Base-by-base conservation (phyloP, 35 echinoderm and acorn worm genomes). In the Nesometra sesokonis region DNA sequence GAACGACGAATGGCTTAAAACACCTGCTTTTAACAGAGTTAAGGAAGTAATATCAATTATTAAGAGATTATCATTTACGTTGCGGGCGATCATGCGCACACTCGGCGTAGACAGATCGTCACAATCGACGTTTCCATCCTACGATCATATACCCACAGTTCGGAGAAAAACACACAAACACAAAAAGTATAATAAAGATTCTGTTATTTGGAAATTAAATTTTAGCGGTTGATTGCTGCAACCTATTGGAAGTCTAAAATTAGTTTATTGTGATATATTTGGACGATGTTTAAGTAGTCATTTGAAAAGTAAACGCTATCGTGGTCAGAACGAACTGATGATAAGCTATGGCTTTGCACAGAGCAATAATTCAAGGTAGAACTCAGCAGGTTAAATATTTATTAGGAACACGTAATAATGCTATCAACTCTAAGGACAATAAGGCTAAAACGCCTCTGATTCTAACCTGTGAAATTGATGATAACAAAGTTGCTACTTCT, bases 361-460 rank as follows among this genome's bases (percentile, higher is more conserved):
- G 84, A 78, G 84, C 89, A 80, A 86, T 91, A 29, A 8, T 86
- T 33, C 83, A 78, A 19, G 78, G 39, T 29, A 76, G 81, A 15
- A 17, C 30, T 11, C 15, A 38, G 15, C 83, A 91, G 35, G 35
- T 91, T 8, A 35, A 35, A 23, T 91, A 91, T 81, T 77, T 91
- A 8, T 46, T 91, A 17, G 36, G 52, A 35, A 33, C 31, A 9
- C 23, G 52, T 67, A 27, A 67, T 67, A 15, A 15, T 7, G 15
- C 15, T 15, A 32, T 85, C 27, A 82, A 91, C 38, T 32, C 30
- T 15, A 37, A 52, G 35, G 89, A 91, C 37, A 9, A 76, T 23
- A 37, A 82, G 0, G 40, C 40, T 3, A 36, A 52, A 32, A 86
- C 89, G 11, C 89, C 89, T 2, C 84, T 91, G n/a, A 91, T 91